A percentile compares a stretch with the other conserved stretches of the same genome.
These are phyloP conservation scores for Chrysolina haemoptera DNA, from an alignment of 2,888 invertebrate species.

Conservation along the genomic window DNA sequence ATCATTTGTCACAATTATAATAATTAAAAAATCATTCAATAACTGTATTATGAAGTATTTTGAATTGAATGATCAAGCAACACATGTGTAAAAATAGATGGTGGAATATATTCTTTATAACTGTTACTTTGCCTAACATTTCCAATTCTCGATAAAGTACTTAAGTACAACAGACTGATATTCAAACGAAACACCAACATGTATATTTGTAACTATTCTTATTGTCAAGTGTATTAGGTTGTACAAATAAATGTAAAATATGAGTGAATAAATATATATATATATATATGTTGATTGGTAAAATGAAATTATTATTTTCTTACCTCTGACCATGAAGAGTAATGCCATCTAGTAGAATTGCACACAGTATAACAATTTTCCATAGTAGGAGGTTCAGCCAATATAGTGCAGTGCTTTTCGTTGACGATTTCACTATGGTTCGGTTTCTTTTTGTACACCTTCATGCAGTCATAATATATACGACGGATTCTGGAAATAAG, in stretches of 20 bases:
- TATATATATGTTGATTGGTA: conserved; percentile 38
- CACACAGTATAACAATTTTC: conserved; percentile 78
- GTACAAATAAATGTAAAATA: conserved; percentile 33
- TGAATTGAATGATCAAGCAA: neutral
- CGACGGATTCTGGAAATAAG: conserved; percentile 66
- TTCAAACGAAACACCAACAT: conserved; percentile 51
- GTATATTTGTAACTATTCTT: conserved; percentile 34
- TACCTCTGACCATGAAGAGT: conserved; percentile 81
- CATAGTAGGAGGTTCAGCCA: conserved; percentile 70
- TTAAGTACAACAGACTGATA: conserved; percentile 45
- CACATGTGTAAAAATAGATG: neutral
- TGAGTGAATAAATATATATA: conserved; percentile 31
- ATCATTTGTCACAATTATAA: neutral
- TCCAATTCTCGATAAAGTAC: neutral
- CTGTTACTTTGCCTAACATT: neutral
- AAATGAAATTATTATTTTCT: conserved; percentile 49
- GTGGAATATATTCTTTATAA: neutral
- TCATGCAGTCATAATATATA: conserved; percentile 76
- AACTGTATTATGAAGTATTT: neutral
- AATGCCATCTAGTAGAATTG: conserved; percentile 78
- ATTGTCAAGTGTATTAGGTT: conserved; percentile 31
- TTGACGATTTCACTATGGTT: conserved; percentile 59
- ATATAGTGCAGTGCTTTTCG: conserved; percentile 70
- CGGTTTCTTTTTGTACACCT: conserved; percentile 65
- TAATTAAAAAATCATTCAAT: neutral